Base-by-base conservation (phyloP, 2,113 vertebrate genomes). In the Jaculus jaculus region DNA sequence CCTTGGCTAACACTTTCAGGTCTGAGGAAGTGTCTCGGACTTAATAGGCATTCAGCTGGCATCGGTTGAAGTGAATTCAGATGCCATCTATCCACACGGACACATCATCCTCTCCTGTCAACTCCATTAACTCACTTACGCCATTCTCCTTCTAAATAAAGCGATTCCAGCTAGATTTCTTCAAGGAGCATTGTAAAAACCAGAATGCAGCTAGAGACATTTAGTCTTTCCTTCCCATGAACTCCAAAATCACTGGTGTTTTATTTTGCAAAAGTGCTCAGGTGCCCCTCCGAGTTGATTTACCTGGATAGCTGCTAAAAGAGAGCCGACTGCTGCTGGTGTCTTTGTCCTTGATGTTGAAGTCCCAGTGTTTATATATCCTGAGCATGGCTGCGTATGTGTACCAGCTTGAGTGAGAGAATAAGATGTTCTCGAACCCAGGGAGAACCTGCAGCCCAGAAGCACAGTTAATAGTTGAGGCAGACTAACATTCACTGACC, bases 301-400 rank as follows among this genome's bases (percentile, higher is more conserved):
- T 97, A 99, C 99, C 99, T 96, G 99, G 99, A 92, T 99, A 99
- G 97, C 99, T 99, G 98, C 99, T 99, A 98, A 99, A 99, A 71
- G 99, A 99, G 42, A 99, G 92, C 68, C 98, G 98, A 32, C 97
- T 96, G 2, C 99, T 99, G 69, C 97, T 98, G 2, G 99, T 98
- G 81, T 98, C 60, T 8, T 98, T 91, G 84, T 99, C 99, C 4
- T 60, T 77, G 92, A 99, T 95, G 30, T 84, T 98, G 96, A 99
- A 99, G 96, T 99, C 98, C 99, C 99, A 99, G 78, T 99, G 99
- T 87, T 99, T 99, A 95, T 99, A 99, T 97, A 99, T 99, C 84
- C 99, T 98, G 98, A 99, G 97, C 0, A 99, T 98, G 96, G 99
- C 98, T 0, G 99, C 99, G 2, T 99, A 99, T 0, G 98, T 99